phyloP scores from a whole-genome alignment of 2,888 invertebrate genomes.

The Craniophora ligustri region DNA sequence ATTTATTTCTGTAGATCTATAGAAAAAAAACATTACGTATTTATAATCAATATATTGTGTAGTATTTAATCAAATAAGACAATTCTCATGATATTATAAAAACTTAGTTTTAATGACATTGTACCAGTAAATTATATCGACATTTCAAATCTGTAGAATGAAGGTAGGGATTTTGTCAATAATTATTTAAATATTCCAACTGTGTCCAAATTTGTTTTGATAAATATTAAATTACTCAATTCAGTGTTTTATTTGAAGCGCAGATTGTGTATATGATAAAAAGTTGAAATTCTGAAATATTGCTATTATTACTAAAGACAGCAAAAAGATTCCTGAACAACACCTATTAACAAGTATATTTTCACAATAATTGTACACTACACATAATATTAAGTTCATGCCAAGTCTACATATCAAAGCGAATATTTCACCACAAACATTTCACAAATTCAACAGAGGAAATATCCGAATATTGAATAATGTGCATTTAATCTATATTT shows the following conservation, averaged over 20 bases:
- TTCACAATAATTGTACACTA: slow-evolving; percentile 53
- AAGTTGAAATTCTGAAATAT: slow-evolving; percentile 2
- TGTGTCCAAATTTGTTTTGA: slow-evolving; percentile 44
- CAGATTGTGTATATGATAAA: slow-evolving; percentile 7
- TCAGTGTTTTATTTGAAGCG: slow-evolving; percentile 35
- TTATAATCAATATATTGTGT: slow-evolving; percentile 19
- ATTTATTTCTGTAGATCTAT: slow-evolving; percentile 17
- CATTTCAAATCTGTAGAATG: slow-evolving; percentile 36
- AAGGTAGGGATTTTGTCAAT: slow-evolving; percentile 30
- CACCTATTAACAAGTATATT: slow-evolving; percentile 50
- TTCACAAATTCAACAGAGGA: slow-evolving; percentile 33
- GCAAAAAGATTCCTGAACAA: slow-evolving; percentile 44
- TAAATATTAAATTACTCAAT: slow-evolving; percentile 44
- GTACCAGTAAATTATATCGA: slow-evolving; percentile 22
- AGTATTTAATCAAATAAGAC: slow-evolving; percentile 25
- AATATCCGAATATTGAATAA: slow-evolving; percentile 31
- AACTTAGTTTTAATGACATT: slow-evolving; percentile 35
- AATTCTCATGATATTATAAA: slow-evolving; percentile 50
- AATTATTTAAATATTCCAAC: slow-evolving; percentile 36
- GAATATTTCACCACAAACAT: slow-evolving; percentile 20
- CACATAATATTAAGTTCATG: slow-evolving; percentile 26
- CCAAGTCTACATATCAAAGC: slow-evolving; percentile 25
- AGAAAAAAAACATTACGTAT: slow-evolving; percentile 12
- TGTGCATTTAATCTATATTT: slow-evolving; percentile 38
- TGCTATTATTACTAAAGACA: slow-evolving; percentile 19